Percentiles rank a stretch among this genome's conserved stretches.
Conservation (phyloP, 2,888 invertebrate species). For the Molanna angustata region DNA sequence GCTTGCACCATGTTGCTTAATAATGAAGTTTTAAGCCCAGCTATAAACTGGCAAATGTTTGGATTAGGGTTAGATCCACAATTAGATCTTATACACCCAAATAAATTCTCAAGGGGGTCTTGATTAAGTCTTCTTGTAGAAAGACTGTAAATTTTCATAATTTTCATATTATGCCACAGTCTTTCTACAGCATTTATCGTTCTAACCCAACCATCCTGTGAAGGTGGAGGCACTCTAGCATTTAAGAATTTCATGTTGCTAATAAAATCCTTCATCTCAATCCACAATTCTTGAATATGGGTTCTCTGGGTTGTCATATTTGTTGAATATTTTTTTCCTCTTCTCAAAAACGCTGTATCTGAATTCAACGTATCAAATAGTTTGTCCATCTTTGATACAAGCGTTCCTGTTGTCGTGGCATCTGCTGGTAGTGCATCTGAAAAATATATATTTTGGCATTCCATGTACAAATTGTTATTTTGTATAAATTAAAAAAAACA, state of each 20-base stretch:
- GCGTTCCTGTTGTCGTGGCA: not conserved
- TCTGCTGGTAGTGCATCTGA: too few species aligned
- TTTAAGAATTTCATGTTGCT: not conserved
- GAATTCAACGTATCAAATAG: not conserved
- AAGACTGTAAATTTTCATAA: slow-evolving; percentile 1
- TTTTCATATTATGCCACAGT: slow-evolving; percentile 2
- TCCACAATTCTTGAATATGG: not conserved
- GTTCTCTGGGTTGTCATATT: not conserved
- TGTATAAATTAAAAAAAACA: too few species aligned
- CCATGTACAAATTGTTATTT: too few species aligned
- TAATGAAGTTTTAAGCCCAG: not conserved
- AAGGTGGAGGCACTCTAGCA: not conserved
- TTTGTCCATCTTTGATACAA: not conserved
- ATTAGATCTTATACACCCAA: not conserved
- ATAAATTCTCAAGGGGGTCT: not conserved
- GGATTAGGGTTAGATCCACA: slow-evolving; percentile 1
- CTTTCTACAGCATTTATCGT: slow-evolving; percentile 1
- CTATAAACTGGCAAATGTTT: not conserved
- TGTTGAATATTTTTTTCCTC: not conserved
- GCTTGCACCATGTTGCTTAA: too few species aligned
- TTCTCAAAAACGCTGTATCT: not conserved
- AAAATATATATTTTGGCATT: too few species aligned
- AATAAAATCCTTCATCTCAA: not conserved
- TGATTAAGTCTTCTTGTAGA: not conserved
- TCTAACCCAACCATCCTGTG: not conserved